phyloP scores from a whole-genome alignment of 1,140 invertebrate genomes.

The Sitophilus oryzae region DNA sequence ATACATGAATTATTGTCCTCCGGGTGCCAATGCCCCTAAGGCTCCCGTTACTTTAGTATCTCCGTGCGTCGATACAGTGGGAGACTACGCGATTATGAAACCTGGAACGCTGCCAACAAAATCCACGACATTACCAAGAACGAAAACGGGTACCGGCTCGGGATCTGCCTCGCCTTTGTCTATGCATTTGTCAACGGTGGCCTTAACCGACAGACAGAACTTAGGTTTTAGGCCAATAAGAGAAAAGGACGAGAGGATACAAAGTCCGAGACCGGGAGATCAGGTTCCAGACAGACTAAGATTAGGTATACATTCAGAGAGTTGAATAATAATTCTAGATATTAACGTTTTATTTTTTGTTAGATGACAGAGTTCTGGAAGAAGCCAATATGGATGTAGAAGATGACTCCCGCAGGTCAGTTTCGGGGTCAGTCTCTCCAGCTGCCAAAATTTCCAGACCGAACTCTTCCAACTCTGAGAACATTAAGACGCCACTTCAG shows the following conservation, averaged over 20 bases:
- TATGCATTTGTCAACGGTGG: constrained; percentile 17
- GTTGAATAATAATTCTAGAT: background rate
- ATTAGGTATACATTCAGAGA: constrained; percentile 2
- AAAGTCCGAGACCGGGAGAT: constrained; percentile 19
- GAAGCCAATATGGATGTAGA: constrained; percentile 12
- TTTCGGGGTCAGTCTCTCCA: constrained; percentile 37
- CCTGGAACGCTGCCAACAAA: constrained; percentile 24
- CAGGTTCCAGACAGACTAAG: constrained; percentile 11
- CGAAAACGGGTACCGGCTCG: background rate
- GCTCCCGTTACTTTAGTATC: constrained; percentile 1
- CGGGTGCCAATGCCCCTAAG: constrained; percentile 3
- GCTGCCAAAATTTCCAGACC: constrained; percentile 38
- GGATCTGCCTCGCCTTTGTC: constrained; percentile 16
- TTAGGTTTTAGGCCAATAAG: constrained; percentile 33
- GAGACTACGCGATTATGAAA: constrained; percentile 43
- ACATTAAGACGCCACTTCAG: constrained; percentile 24
- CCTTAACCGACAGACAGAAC: constrained; percentile 16
- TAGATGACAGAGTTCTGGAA: constrained; percentile 15
- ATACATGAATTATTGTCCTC: constrained; percentile 41
- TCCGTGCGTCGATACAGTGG: background rate
- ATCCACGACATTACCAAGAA: background rate
- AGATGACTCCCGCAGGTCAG: constrained; percentile 4
- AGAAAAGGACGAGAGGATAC: constrained; percentile 25
- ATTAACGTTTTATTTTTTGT: background rate
- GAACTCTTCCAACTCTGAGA: constrained; percentile 38